Base-by-base conservation (phyloP, 1,140 invertebrate species). In the Hyles vespertilio region DNA sequence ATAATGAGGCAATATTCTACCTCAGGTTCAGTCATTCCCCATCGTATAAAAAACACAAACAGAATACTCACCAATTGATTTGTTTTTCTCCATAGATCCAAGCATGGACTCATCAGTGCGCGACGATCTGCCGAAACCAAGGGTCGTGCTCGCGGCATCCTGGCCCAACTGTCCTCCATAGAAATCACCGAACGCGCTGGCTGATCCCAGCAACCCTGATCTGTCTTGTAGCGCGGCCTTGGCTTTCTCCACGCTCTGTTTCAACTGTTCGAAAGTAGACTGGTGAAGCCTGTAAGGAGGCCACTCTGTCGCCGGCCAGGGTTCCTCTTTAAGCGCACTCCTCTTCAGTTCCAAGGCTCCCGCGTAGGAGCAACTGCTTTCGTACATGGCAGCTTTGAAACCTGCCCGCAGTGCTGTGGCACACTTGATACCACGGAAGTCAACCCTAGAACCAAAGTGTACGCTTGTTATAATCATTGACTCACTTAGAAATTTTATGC, bases 311-410 rank as follows among this genome's bases (percentile, higher is more conserved):
- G 89, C 90, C 58, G 88, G 88, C 83, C 90, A 92, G 59, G 90
- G 92, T 84, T 92, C 92, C 65, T 90, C 91, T 81, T 92, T 93
- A 51, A 91, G 84, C 60, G 91, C 91, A 67, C 91, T 92, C 72
- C 95, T 91, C 89, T 96, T 96, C 74, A 96, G 90, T 86, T 96
- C 95, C 69, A 96, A 90, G 72, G 95, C 95, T 82, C 93, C 94
- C 82, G 95, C 94, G 90, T 96, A 96, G 83, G 95, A 96, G 90
- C 95, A 96, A 74, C 94, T 94, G 89, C 95, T 96, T 91, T 96
- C 95, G 92, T 96, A 96, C 95, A 96, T 96, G 48, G 80, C 84
- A 71, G 74, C 74, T 76, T 77, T 83, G 51, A 78, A 70, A 44
- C 77, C 77, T 45, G 77, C 73, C 44, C 84, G 74, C 43, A 86